phyloP scores from a whole-genome alignment of 2,113 vertebrate species.

The Castor canadensis region DNA sequence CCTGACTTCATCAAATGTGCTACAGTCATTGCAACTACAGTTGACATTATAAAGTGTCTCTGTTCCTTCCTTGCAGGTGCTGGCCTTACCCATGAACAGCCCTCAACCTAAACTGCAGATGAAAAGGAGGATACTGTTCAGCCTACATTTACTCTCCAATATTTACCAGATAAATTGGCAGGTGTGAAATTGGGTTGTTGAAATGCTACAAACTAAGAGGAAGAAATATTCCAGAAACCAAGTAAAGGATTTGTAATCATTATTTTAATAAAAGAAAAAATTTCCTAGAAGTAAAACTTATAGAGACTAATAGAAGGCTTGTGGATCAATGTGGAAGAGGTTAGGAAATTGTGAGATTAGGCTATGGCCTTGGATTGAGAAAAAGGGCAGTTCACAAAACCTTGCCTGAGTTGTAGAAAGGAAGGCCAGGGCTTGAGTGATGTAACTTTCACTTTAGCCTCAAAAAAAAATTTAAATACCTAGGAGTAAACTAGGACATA shows the following conservation, averaged over 20 bases:
- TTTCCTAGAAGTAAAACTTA: not conserved
- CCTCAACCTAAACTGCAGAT: no score
- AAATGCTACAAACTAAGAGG: no score
- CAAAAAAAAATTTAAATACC: no score
- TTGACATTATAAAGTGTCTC: not conserved
- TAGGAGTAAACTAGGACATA: no score
- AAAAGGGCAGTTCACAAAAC: rapidly evolving
- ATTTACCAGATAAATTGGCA: no score
- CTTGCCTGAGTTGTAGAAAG: rapidly evolving
- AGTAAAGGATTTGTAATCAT: rapidly evolving
- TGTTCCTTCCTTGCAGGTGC: not conserved
- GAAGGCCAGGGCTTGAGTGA: rapidly evolving
- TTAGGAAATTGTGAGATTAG: not conserved
- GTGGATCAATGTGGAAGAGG: not conserved
- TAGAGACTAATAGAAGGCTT: not conserved
- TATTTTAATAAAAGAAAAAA: conserved; percentile 10
- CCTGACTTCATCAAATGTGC: not conserved
- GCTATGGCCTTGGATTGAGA: not conserved
- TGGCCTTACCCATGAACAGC: not conserved
- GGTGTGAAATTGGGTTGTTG: no score
- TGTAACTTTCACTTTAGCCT: no score
- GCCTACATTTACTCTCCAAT: no score
- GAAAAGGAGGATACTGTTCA: no score
- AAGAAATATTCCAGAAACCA: not conserved
- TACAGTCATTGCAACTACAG: not conserved